Evolutionary conservation across 2,797 vertebrate species (phyloP).

Genomic region (Lithobates sylvaticus): DNA sequence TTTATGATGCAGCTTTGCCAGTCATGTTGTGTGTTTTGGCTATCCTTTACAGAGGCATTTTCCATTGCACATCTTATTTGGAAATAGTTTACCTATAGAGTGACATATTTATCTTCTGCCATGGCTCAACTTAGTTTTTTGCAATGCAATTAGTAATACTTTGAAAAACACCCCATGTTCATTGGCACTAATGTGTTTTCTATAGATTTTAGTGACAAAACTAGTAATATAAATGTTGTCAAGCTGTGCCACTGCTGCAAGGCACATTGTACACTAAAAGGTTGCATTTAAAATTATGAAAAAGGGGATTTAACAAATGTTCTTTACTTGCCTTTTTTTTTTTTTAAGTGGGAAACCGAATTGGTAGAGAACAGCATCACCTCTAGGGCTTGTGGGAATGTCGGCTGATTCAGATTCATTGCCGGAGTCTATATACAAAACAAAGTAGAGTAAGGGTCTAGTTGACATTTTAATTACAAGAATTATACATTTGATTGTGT

Average conservation of each 20-base stretch:
- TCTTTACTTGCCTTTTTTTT: slow-evolving; percentile 39
- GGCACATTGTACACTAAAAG: slow-evolving; percentile 72
- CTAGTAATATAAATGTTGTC: slow-evolving; percentile 73
- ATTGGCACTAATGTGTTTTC: slow-evolving; percentile 71
- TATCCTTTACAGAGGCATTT: neutral
- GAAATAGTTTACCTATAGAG: slow-evolving; percentile 27
- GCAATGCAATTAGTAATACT: slow-evolving; percentile 68
- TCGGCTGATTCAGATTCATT: slow-evolving; percentile 48
- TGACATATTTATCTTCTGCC: slow-evolving; percentile 57
- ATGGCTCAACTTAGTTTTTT: slow-evolving; percentile 57
- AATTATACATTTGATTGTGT: slow-evolving; percentile 48
- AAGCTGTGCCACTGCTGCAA: slow-evolving; percentile 69
- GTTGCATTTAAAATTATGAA: slow-evolving; percentile 74
- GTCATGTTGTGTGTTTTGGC: neutral
- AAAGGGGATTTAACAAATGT: slow-evolving; percentile 61
- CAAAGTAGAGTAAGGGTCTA: slow-evolving; percentile 34
- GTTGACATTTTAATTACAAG: slow-evolving; percentile 53
- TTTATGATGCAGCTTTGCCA: neutral
- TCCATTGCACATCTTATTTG: slow-evolving; percentile 3
- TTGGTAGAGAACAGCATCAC: slow-evolving; percentile 29
- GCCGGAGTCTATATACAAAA: neutral
- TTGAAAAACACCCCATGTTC: slow-evolving; percentile 67
- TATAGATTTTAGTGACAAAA: slow-evolving; percentile 75
- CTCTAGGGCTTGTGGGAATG: slow-evolving; percentile 37
- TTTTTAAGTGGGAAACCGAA: slow-evolving; percentile 38